Conservation (phyloP, 1,140 invertebrate species). For the Drosophila insularis region DNA sequence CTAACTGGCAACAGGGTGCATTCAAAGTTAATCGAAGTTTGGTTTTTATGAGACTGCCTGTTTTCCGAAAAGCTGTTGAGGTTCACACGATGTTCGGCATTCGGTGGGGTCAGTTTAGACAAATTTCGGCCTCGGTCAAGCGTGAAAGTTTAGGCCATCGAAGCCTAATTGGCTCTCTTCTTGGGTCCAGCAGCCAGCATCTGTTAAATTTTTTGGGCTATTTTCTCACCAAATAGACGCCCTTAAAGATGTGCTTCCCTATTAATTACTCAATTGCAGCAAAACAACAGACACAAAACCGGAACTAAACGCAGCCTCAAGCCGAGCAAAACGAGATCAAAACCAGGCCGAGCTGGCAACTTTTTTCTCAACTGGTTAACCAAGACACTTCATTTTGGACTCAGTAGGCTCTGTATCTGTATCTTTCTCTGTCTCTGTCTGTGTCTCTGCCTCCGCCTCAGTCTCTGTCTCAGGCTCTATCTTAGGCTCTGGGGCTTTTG, state of each 20-base stretch:
- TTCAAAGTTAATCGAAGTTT: constrained; percentile 69
- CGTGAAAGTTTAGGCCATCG: constrained; percentile 32
- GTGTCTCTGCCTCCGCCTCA: background rate
- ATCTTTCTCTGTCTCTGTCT: background rate
- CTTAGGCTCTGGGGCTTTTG: constrained; percentile 17
- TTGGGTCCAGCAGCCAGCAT: constrained; percentile 20
- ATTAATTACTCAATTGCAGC: constrained; percentile 74
- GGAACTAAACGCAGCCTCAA: constrained; percentile 54
- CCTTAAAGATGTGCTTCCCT: constrained; percentile 45
- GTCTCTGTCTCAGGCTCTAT: background rate
- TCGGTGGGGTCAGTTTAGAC: no score
- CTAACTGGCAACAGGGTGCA: constrained; percentile 23
- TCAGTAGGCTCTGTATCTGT: background rate
- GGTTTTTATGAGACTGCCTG: constrained; percentile 50
- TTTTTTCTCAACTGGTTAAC: constrained; percentile 44
- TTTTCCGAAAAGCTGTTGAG: constrained; percentile 53
- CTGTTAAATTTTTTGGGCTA: constrained; percentile 19
- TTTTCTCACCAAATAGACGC: constrained; percentile 73
- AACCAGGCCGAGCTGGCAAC: constrained; percentile 39
- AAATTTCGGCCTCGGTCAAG: constrained; percentile 13
- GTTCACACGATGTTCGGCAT: constrained; percentile 55
- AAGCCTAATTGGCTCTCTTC: background rate
- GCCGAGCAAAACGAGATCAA: constrained; percentile 63
- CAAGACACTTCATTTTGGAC: background rate
- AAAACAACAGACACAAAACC: constrained; percentile 38